phyloP scores from a whole-genome alignment of 2,888 invertebrate genomes.

The Lydus trimaculatus region DNA sequence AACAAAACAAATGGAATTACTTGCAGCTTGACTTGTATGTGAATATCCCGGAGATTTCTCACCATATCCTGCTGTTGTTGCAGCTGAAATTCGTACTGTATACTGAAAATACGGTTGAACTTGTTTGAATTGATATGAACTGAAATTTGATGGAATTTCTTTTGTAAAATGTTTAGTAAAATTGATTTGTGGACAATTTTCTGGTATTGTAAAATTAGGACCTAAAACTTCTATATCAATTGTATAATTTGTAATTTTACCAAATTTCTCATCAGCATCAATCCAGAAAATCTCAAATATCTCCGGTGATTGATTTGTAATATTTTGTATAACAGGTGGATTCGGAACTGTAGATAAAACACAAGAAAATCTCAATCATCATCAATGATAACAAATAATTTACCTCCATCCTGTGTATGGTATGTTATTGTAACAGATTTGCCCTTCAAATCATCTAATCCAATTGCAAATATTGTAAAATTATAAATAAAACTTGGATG shows the following conservation, averaged over 20 bases:
- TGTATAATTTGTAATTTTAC: conserved; percentile 30
- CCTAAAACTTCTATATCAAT: conserved; percentile 19
- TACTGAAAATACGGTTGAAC: conserved; percentile 35
- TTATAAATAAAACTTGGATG: conserved; percentile 14
- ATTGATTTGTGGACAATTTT: conserved; percentile 6
- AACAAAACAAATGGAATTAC: conserved; percentile 29
- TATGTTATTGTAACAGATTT: background rate
- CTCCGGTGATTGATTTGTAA: background rate
- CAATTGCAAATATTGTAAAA: background rate
- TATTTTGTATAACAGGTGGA: background rate
- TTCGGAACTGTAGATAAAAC: background rate
- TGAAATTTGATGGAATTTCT: background rate
- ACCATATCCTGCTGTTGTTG: conserved; percentile 35
- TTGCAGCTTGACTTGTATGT: conserved; percentile 18
- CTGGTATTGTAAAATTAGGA: conserved; percentile 28
- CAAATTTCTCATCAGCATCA: conserved; percentile 28
- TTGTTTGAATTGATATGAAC: conserved; percentile 18
- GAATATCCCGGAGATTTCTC: background rate
- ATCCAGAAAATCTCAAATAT: conserved; percentile 12
- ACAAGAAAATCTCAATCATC: background rate
- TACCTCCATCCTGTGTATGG: conserved; percentile 31
- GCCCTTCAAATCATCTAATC: background rate
- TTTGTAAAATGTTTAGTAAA: background rate
- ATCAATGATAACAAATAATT: conserved; percentile 15
- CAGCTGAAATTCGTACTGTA: conserved; percentile 26